Conservation (phyloP, 1,140 invertebrate species). For the Drosophila sucinea region DNA sequence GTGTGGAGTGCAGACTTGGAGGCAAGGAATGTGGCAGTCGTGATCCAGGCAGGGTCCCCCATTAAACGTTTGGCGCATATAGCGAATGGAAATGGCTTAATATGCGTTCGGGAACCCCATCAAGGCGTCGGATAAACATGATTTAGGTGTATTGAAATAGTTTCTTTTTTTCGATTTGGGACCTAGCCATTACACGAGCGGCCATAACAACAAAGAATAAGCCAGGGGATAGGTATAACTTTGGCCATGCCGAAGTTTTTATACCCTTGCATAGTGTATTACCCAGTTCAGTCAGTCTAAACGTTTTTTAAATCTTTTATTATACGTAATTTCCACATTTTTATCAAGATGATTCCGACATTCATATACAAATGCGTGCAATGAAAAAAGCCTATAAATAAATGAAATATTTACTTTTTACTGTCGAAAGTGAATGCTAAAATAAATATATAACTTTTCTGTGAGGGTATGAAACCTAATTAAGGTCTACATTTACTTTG, state of each 20-base stretch:
- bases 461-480: too few species aligned
- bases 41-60: slow-evolving; percentile 20
- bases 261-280: neutral
- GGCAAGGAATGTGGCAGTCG: neutral
- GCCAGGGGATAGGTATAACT: neutral
- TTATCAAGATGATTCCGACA: too few species aligned
- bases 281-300: too few species aligned
- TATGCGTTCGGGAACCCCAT: slow-evolving; percentile 66
- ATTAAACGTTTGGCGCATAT: slow-evolving; percentile 34
- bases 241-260: neutral
- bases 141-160: slow-evolving; percentile 80
- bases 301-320: too few species aligned
- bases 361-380: too few species aligned
- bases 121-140: slow-evolving; percentile 74
- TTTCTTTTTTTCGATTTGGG: slow-evolving; percentile 41
- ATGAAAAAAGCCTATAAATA: too few species aligned
- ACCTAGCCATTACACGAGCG: slow-evolving; percentile 45
- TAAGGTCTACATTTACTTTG: too few species aligned
- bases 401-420: too few species aligned
- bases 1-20: neutral
- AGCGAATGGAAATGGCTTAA: slow-evolving; percentile 73
- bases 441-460: too few species aligned
- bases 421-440: too few species aligned
- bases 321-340: too few species aligned
- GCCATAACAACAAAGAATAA: slow-evolving; percentile 30